Evolutionary conservation across 2,797 vertebrate genomes (phyloP).

Genomic region (Holocentrus rufus): DNA sequence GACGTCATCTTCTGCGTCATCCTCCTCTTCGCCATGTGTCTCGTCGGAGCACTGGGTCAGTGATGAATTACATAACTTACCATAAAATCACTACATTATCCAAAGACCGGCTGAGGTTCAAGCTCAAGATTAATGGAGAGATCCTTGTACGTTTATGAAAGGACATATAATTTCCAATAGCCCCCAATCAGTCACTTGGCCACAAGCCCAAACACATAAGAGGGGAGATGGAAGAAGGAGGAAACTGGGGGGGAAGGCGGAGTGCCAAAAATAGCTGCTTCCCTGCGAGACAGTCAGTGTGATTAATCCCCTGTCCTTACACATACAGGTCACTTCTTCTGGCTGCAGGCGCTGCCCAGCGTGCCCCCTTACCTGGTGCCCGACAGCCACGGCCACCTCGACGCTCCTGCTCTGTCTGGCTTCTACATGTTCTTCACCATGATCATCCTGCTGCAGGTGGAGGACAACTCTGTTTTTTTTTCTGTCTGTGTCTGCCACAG

Average conservation of each 20-base stretch:
- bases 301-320: constrained; percentile 71
- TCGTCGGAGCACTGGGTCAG: constrained; percentile 89
- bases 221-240: constrained; percentile 22
- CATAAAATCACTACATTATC: constrained; percentile 26
- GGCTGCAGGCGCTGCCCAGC: constrained; percentile 80
- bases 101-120: constrained; percentile 13
- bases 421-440: constrained; percentile 95
- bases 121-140: constrained; percentile 48
- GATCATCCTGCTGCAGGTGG: constrained; percentile 96
- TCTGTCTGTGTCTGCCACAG: neutral
- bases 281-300: constrained; percentile 47
- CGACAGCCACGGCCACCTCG: constrained; percentile 76
- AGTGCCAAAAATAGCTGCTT: constrained; percentile 65
- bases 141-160: constrained; percentile 45
- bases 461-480: neutral
- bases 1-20: constrained; percentile 90
- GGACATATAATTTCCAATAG: constrained; percentile 47
- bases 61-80: constrained; percentile 54
- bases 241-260: constrained; percentile 32
- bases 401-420: constrained; percentile 78
- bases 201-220: constrained; percentile 38
- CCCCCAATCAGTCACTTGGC: constrained; percentile 45
- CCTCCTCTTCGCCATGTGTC: constrained; percentile 91
- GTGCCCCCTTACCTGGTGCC: constrained; percentile 87
- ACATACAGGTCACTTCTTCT: constrained; percentile 87